Evolutionary conservation across 2,888 invertebrate genomes (phyloP).

Genomic region (Tenodera sinensis): DNA sequence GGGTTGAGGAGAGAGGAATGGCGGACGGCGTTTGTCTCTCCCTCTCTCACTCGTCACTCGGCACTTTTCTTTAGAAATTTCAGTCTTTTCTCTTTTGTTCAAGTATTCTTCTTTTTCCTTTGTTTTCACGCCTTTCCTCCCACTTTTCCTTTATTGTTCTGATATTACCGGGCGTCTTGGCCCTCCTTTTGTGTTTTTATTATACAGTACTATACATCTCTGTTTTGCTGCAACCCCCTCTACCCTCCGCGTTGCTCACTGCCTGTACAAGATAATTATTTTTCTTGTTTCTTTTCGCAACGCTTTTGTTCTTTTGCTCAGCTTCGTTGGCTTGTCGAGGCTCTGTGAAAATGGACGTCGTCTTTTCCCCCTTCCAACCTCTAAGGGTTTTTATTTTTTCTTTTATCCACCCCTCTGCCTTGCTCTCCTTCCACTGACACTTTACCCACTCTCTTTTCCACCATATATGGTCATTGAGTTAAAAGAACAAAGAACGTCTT

Average conservation of each 20-base stretch:
- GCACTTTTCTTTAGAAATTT: slow-evolving; percentile 24
- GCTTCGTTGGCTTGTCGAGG: slow-evolving; percentile 15
- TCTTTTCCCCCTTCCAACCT: neutral
- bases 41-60: neutral
- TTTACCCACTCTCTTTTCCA: neutral
- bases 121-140: slow-evolving; percentile 26
- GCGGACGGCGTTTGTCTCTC: neutral
- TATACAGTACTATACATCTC: slow-evolving; percentile 1
- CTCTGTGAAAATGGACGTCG: slow-evolving; percentile 17
- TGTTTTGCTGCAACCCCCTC: slow-evolving; percentile 6
- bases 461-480: slow-evolving; percentile 24
- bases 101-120: slow-evolving; percentile 27
- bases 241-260: neutral
- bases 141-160: slow-evolving; percentile 28
- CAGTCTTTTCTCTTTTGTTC: slow-evolving; percentile 26
- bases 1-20: neutral
- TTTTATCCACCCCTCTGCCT: neutral
- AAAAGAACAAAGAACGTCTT: slow-evolving; percentile 17
- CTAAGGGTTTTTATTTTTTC: neutral
- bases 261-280: slow-evolving; percentile 21
- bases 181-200: slow-evolving; percentile 26
- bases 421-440: neutral
- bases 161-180: slow-evolving; percentile 21
- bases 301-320: slow-evolving; percentile 14
- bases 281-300: slow-evolving; percentile 20